A percentile compares a stretch with the other conserved stretches of the same genome.
These are phyloP conservation scores for Amphiprion percula DNA, from an alignment of 2,113 vertebrate species.

Conservation along the genomic window DNA sequence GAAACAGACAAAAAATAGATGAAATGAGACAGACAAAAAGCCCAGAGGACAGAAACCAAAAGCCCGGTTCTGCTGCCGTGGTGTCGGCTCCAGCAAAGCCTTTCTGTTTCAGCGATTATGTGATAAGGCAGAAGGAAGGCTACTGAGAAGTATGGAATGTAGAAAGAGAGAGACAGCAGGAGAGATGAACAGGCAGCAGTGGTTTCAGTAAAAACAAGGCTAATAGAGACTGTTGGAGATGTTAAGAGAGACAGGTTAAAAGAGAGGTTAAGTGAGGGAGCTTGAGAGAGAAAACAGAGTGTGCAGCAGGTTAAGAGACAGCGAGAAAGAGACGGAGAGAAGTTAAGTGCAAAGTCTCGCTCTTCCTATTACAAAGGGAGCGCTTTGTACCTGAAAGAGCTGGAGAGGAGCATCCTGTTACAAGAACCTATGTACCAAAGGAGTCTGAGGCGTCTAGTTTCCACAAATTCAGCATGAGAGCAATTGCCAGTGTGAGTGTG, in stretches of 20 bases:
- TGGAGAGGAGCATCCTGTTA: slow-evolving; percentile 47
- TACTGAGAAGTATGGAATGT: slow-evolving; percentile 3
- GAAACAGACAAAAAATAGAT: slow-evolving; percentile 36
- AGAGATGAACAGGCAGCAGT: slow-evolving; percentile 3
- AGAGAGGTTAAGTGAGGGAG: slow-evolving; percentile 59
- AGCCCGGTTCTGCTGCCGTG: slow-evolving; percentile 17
- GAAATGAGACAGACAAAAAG: slow-evolving; percentile 50
- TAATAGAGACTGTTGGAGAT: slow-evolving; percentile 48
- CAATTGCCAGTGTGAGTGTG: slow-evolving; percentile 31
- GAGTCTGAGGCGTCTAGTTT: slow-evolving; percentile 33
- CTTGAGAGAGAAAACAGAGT: slow-evolving; percentile 23
- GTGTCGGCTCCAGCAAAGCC: slow-evolving; percentile 31
- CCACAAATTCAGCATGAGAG: slow-evolving; percentile 34
- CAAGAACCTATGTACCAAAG: slow-evolving; percentile 46
- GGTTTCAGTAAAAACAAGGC: slow-evolving; percentile 15
- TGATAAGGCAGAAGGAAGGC: slow-evolving; percentile 40
- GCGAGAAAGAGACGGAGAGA: slow-evolving; percentile 26
- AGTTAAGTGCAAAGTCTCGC: slow-evolving; percentile 41
- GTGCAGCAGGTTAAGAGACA: slow-evolving; percentile 38
- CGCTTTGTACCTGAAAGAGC: slow-evolving; percentile 44
- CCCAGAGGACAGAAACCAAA: slow-evolving; percentile 51
- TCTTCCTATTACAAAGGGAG: slow-evolving; percentile 46
- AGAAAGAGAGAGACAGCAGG: neutral
- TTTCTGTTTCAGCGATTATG: slow-evolving; percentile 58
- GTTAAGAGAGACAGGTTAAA: slow-evolving; percentile 40